These are phyloP conservation scores for Loripinus fragilis DNA, from an alignment of 2,888 invertebrate genomes.

Conservation along the genomic window DNA sequence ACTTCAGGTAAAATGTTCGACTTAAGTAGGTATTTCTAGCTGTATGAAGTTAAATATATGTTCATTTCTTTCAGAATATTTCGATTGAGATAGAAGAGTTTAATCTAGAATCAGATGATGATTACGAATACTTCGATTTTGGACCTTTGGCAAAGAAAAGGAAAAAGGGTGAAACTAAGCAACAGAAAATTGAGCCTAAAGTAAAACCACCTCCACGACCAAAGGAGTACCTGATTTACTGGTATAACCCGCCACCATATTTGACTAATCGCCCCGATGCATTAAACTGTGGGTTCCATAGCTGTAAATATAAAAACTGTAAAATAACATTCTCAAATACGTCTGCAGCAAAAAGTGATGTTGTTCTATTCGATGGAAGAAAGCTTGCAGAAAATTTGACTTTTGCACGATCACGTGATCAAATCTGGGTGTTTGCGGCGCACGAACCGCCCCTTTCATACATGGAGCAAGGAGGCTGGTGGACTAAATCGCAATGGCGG, in stretches of 20 bases:
- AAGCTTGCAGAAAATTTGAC: slow-evolving; percentile 21
- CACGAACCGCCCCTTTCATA: slow-evolving; percentile 44
- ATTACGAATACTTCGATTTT: slow-evolving; percentile 1
- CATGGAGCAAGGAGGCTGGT: slow-evolving; percentile 25
- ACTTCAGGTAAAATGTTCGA: no score
- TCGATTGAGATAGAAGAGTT: neutral
- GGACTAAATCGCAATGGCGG: slow-evolving; percentile 38
- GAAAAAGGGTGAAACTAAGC: neutral
- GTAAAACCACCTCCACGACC: neutral
- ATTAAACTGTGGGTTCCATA: slow-evolving; percentile 25
- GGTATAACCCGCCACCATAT: slow-evolving; percentile 48
- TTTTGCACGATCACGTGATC: slow-evolving; percentile 38
- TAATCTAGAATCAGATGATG: slow-evolving; percentile 2
- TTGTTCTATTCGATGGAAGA: slow-evolving; percentile 55
- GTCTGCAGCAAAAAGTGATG: slow-evolving; percentile 24
- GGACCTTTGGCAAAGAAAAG: neutral
- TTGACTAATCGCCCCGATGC: slow-evolving; percentile 30
- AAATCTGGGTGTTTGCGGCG: slow-evolving; percentile 53
- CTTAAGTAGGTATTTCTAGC: no score
- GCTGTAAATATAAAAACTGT: slow-evolving; percentile 47
- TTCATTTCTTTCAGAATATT: slow-evolving; percentile 3
- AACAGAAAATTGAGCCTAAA: neutral
- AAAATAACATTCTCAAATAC: slow-evolving; percentile 35
- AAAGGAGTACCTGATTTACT: slow-evolving; percentile 28
- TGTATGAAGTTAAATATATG: no score